phyloP scores from a whole-genome alignment of 1,140 invertebrate genomes.

The Pseudomyrmex pallidus region DNA sequence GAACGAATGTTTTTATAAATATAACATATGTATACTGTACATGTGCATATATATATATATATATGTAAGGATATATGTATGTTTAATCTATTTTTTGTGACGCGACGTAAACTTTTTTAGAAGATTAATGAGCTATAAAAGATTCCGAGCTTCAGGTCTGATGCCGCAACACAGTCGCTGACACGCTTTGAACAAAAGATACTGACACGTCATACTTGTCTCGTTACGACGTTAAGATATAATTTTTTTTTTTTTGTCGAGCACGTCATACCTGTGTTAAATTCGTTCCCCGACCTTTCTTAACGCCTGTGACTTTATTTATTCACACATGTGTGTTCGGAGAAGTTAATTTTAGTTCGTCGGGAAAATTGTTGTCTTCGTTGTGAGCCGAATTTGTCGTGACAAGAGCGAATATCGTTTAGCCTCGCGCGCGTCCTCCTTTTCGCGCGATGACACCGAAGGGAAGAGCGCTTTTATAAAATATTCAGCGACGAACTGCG shows the following conservation, averaged over 20 bases:
- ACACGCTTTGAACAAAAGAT: not conserved
- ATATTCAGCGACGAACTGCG: slow-evolving; percentile 64
- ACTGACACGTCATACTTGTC: not conserved
- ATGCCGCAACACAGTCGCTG: not conserved
- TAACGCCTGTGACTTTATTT: no score
- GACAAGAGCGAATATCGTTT: slow-evolving; percentile 65
- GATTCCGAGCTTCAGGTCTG: not conserved
- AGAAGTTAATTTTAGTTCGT: not conserved
- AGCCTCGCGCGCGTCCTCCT: slow-evolving; percentile 52
- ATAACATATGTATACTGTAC: not conserved
- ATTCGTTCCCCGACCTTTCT: not conserved
- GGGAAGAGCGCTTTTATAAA: slow-evolving; percentile 54
- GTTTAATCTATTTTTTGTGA: not conserved
- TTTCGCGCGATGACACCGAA: slow-evolving; percentile 51
- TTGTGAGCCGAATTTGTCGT: slow-evolving; percentile 19
- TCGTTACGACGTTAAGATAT: not conserved
- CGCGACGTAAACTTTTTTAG: not conserved
- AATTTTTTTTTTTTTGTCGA: no score
- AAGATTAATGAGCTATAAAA: slow-evolving; percentile 7
- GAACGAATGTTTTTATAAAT: not conserved
- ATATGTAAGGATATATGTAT: not conserved
- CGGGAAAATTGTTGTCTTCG: no score
- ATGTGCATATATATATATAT: not conserved
- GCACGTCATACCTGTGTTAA: not conserved
- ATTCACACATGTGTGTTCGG: not conserved